These are phyloP conservation scores for Caenorhabditis sp. DNA, from an alignment of 2,888 invertebrate genomes.

Conservation along the genomic window DNA sequence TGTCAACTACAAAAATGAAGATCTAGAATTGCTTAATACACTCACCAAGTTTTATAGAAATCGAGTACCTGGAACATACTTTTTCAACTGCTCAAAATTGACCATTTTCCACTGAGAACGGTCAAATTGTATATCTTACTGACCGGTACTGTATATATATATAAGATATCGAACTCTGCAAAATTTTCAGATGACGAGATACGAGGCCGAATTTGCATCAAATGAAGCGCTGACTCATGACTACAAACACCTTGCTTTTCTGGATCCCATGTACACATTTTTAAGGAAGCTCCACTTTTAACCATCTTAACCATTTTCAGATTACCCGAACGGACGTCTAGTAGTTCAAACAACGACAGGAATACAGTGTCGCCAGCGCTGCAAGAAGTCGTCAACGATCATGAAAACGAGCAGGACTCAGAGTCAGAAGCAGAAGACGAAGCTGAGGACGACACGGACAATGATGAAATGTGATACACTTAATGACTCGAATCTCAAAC, in stretches of 20 bases:
- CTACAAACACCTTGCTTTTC: slow-evolving; percentile 40
- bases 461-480: not conserved
- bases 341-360: not conserved
- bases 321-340: slow-evolving; percentile 16
- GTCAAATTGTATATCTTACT: too few species aligned
- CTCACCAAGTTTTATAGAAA: too few species aligned
- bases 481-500: not conserved
- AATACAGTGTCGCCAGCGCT: slow-evolving; percentile 28
- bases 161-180: too few species aligned
- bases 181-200: slow-evolving; percentile 35
- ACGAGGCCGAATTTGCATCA: slow-evolving; percentile 17
- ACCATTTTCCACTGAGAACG: too few species aligned
- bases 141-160: too few species aligned
- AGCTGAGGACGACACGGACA: slow-evolving; percentile 14
- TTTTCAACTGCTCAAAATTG: too few species aligned
- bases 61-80: too few species aligned
- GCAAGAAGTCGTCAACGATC: slow-evolving; percentile 44
- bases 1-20: too few species aligned
- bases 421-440: slow-evolving; percentile 22
- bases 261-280: slow-evolving; percentile 17
- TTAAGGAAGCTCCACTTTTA: not conserved
- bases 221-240: slow-evolving; percentile 23
- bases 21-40: not conserved
- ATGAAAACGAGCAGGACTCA: slow-evolving; percentile 53
- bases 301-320: not conserved